phyloP scores from a whole-genome alignment of 30 jellyfish, hydroid and myxozoan genomes.

The Hydra vulgaris region DNA sequence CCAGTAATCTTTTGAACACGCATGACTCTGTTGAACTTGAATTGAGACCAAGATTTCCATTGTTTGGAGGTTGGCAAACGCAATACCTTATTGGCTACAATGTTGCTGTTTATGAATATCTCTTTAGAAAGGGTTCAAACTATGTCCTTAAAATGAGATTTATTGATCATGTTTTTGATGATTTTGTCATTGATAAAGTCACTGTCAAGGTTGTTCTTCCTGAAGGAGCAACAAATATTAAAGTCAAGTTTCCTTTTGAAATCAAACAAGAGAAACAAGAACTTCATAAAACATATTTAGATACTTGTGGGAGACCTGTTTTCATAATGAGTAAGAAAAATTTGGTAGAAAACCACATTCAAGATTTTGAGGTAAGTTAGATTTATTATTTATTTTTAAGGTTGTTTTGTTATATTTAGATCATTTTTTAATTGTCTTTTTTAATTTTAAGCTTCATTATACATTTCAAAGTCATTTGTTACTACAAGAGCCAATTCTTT shows the following conservation, averaged over 20 bases:
- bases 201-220: conserved; percentile 77
- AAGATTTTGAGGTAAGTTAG: conserved; percentile 70
- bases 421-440: no score
- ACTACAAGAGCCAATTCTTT: conserved; percentile 77
- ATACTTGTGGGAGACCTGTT: conserved; percentile 85
- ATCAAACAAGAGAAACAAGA: conserved; percentile 25
- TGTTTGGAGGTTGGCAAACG: conserved; percentile 98
- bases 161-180: conserved; percentile 81
- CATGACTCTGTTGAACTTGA: conserved; percentile 78
- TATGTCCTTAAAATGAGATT: conserved; percentile 71
- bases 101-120: conserved; percentile 76
- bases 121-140: conserved; percentile 53
- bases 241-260: conserved; percentile 47
- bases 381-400: neutral
- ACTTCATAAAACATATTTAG: conserved; percentile 64
- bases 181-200: conserved; percentile 55
- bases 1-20: conserved; percentile 64
- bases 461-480: conserved; percentile 50
- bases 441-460: conserved; percentile 52
- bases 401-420: no score
- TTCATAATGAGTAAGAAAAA: conserved; percentile 50
- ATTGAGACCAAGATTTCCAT: conserved; percentile 89
- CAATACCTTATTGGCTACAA: conserved; percentile 80
- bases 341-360: conserved; percentile 81
- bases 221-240: conserved; percentile 83